These are phyloP conservation scores for Corythornis cristatus DNA, from an alignment of 2,113 vertebrate genomes.

Conservation along the genomic window DNA sequence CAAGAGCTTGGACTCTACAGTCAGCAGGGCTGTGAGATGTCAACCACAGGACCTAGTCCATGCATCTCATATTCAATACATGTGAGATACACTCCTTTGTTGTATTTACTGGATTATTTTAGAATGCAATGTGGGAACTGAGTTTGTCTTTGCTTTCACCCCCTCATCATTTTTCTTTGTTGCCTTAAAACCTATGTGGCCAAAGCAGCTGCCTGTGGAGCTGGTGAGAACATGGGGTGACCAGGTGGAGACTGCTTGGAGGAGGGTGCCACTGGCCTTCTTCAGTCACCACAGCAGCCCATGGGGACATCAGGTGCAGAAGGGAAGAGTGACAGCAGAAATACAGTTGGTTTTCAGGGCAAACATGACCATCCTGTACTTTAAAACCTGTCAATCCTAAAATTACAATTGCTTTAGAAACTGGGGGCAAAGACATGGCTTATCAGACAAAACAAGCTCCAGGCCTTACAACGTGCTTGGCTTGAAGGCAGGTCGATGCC, in stretches of 20 bases:
- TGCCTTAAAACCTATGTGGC: neutral
- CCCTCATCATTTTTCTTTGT: neutral
- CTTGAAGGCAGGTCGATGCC: neutral
- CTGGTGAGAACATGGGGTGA: neutral
- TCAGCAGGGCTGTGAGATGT: neutral
- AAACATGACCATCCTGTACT: rapidly evolving
- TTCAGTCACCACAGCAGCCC: neutral
- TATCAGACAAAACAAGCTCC: neutral
- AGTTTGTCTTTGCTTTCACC: neutral
- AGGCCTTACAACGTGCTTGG: neutral
- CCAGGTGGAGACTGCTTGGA: neutral
- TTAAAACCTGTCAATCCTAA: neutral
- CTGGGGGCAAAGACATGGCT: neutral
- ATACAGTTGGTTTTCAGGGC: neutral
- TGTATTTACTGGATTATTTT: neutral
- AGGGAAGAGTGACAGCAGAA: neutral
- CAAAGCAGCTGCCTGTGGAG: neutral
- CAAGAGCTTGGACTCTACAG: neutral
- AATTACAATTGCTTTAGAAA: neutral
- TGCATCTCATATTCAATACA: neutral
- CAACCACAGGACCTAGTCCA: neutral
- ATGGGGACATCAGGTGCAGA: neutral
- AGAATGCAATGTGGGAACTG: neutral
- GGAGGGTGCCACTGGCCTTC: neutral
- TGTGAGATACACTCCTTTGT: neutral